Evolutionary conservation across 2,888 invertebrate species (phyloP).

Genomic region (Matsumyia berberina): DNA sequence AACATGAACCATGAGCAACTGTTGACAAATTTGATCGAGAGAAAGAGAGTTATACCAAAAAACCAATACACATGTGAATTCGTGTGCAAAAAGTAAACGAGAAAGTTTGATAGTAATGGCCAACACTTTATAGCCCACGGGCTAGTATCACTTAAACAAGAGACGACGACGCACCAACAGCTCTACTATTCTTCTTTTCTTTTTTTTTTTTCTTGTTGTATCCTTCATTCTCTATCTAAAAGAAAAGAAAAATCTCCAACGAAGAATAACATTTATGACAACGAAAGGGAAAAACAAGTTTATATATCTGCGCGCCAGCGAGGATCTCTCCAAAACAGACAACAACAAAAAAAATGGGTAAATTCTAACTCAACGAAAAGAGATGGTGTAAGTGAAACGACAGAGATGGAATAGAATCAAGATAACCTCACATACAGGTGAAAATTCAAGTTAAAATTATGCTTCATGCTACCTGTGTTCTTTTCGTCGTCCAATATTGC

Average conservation of each 20-base stretch:
- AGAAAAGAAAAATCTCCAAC: neutral
- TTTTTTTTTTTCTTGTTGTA: neutral
- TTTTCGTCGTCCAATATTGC: conserved; percentile 24
- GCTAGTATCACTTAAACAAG: conserved; percentile 9
- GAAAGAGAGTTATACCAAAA: conserved; percentile 17
- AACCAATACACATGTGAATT: conserved; percentile 8
- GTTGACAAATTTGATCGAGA: neutral
- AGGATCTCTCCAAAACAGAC: conserved; percentile 29
- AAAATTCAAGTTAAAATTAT: conserved; percentile 75
- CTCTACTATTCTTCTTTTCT: neutral
- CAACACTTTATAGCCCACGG: conserved; percentile 13
- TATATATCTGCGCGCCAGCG: conserved; percentile 33
- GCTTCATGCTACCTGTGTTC: conserved; percentile 73
- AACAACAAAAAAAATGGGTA: conserved; percentile 31
- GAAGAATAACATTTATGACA: conserved; percentile 67
- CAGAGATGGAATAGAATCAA: conserved; percentile 67
- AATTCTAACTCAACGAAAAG: conserved; percentile 55
- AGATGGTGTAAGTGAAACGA: conserved; percentile 45
- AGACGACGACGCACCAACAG: neutral
- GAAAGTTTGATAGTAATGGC: conserved; percentile 43
- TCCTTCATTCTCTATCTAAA: neutral
- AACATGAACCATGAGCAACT: neutral
- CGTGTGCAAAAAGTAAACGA: conserved; percentile 23
- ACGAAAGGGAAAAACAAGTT: conserved; percentile 74
- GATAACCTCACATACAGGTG: conserved; percentile 74